Conservation (phyloP, 2,113 vertebrate species). For the Macrotus californicus region DNA sequence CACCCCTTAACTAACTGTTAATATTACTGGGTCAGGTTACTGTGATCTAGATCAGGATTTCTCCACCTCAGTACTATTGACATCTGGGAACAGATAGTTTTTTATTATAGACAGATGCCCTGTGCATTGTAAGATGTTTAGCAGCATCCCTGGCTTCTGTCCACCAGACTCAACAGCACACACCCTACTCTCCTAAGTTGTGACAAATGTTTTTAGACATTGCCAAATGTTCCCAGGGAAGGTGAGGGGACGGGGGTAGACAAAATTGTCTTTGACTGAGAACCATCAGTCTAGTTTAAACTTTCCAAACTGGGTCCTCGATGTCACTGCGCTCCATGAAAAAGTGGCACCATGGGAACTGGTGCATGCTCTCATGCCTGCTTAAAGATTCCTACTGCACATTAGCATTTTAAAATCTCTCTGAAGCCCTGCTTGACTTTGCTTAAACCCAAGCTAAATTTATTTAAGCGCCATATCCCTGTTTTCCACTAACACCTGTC, state of each 20-base stretch:
- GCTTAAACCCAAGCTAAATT: neutral
- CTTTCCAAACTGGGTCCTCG: neutral
- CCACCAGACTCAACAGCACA: neutral
- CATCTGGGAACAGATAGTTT: neutral
- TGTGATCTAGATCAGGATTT: neutral
- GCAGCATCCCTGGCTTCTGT: neutral
- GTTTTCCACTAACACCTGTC: neutral
- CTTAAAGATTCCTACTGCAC: neutral
- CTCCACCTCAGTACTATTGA: neutral
- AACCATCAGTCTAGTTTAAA: neutral
- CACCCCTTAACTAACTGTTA: neutral
- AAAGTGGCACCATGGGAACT: neutral
- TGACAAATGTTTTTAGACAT: neutral
- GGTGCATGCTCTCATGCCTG: neutral
- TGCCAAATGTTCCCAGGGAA: neutral
- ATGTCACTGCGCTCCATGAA: neutral
- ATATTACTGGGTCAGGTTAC: neutral
- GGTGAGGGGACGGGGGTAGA: fast-evolving
- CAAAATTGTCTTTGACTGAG: neutral
- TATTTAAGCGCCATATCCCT: neutral
- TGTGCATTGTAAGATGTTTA: neutral
- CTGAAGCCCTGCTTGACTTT: neutral
- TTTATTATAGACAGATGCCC: neutral
- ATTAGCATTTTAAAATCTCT: neutral
- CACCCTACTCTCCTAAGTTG: neutral